Base-by-base conservation (phyloP, 2,888 invertebrate genomes). In the Baronia brevicornis region DNA sequence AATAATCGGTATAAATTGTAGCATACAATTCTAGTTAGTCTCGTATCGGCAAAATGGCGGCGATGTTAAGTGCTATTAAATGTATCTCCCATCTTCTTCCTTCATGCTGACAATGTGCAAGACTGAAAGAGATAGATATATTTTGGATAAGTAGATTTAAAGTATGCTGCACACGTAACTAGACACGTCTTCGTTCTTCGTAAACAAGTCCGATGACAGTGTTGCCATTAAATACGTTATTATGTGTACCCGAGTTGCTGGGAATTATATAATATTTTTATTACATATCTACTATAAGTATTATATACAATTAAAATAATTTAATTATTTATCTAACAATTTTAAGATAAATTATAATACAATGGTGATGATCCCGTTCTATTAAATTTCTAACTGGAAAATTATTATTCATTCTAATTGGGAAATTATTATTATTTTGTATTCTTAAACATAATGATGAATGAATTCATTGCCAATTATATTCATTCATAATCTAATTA, bases 151-250 rank as follows among this genome's bases (percentile, higher is more conserved):
- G 58, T 59, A 51, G 56, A 59, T 57, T 60, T 51, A 55, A 58
- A 61, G 62, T 66, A 68, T 65, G 67, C 62, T 69, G 77, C 71
- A 75, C 69, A 80, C 80, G 82, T 80, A 80, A 80, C 77, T 63
- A 77, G 78, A 80, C 80, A 80, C 80, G 80, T 80, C 78, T 73
- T 72, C 71, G 69, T 62, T 70, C 65, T 66, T 72, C 70, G 75
- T 79, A 80, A 82, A 80, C 79, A 82, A 79, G 66, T 62, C 52
- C 50, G 54, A 51, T 44, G 36, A 34, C 43, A 48, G 65, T 70
- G 72, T 69, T 79, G 70, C 78, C 68, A 70, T 51, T 35, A 5
- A 22, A 22, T 24, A 32, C 25, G 14, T 30, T 38, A 39, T 36
- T 31, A 29, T 33, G 33, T n/a, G 21, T 14, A 33, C 41, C 43